phyloP scores from a whole-genome alignment of 2,888 invertebrate genomes.

The Cerceris ruficornis region DNA sequence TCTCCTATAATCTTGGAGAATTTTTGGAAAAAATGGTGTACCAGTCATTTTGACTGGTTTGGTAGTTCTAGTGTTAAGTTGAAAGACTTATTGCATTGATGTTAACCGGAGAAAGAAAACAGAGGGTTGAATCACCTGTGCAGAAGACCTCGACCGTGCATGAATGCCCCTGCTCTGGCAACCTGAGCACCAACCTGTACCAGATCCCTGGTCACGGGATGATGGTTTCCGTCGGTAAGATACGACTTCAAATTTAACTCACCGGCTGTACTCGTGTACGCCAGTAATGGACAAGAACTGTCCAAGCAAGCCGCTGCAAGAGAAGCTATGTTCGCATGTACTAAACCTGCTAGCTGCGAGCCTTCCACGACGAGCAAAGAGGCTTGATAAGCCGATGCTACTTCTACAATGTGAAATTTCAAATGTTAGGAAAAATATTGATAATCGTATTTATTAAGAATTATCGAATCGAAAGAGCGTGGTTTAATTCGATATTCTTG shows the following conservation, averaged over 20 bases:
- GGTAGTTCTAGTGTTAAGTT: no score
- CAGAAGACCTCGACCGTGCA: conserved; percentile 93
- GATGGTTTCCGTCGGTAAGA: conserved; percentile 80
- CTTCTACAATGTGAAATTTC: conserved; percentile 82
- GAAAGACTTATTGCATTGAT: no score
- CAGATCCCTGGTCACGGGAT: conserved; percentile 88
- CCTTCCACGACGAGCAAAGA: conserved; percentile 89
- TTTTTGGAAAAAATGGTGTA: no score
- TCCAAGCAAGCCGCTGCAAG: conserved; percentile 87
- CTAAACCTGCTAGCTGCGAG: conserved; percentile 87
- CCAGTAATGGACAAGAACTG: conserved; percentile 85
- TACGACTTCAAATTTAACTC: conserved; percentile 79
- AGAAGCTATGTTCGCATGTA: conserved; percentile 88
- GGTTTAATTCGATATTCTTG: not conserved
- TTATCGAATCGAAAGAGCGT: not conserved
- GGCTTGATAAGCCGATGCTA: conserved; percentile 88
- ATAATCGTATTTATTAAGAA: not conserved
- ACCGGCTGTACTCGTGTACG: conserved; percentile 85
- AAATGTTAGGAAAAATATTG: not conserved
- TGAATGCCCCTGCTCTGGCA: conserved; percentile 92
- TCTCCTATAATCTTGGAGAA: no score
- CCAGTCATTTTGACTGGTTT: no score
- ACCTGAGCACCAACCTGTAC: conserved; percentile 94
- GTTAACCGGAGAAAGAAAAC: no score
- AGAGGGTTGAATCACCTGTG: conserved; percentile 83